Evolutionary conservation across 30 jellyfish, hydroid and myxozoan species (phyloP).

Genomic region (Mastigias papua): DNA sequence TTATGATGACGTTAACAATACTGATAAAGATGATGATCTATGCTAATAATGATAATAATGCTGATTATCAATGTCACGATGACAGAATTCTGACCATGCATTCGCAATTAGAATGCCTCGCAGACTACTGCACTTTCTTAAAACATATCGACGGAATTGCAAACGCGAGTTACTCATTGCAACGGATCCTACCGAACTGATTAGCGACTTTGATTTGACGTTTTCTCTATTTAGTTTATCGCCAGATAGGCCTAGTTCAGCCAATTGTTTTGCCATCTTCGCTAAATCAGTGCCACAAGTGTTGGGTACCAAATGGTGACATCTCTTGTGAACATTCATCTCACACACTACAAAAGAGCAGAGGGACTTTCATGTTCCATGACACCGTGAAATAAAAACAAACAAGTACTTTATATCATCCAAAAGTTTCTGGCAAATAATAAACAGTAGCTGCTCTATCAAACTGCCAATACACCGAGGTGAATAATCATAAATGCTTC

Average conservation of each 20-base stretch:
- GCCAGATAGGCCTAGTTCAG: conserved; percentile 72
- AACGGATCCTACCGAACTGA: conserved; percentile 40
- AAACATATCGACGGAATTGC: no score
- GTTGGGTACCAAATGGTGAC: conserved; percentile 93
- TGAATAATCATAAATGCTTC: no score
- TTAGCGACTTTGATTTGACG: conserved; percentile 57
- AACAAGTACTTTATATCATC: no score
- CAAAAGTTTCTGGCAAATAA: no score
- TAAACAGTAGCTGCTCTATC: no score
- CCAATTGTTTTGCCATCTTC: conserved; percentile 84
- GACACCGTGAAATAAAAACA: no score
- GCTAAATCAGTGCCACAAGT: conserved; percentile 90
- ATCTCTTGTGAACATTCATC: conserved; percentile 91
- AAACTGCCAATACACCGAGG: no score
- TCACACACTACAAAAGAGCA: conserved; percentile 88
- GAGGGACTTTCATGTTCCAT: no score
- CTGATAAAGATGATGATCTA: neutral
- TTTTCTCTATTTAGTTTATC: conserved; percentile 76
- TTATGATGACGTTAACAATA: neutral
- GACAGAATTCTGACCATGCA: no score
- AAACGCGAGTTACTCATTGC: no score
- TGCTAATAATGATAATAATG: neutral
- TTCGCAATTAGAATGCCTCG: no score
- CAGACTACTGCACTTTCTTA: no score
- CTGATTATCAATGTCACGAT: neutral